Conservation (phyloP, 2,797 vertebrate species). For the Cetoscarus ocellatus region DNA sequence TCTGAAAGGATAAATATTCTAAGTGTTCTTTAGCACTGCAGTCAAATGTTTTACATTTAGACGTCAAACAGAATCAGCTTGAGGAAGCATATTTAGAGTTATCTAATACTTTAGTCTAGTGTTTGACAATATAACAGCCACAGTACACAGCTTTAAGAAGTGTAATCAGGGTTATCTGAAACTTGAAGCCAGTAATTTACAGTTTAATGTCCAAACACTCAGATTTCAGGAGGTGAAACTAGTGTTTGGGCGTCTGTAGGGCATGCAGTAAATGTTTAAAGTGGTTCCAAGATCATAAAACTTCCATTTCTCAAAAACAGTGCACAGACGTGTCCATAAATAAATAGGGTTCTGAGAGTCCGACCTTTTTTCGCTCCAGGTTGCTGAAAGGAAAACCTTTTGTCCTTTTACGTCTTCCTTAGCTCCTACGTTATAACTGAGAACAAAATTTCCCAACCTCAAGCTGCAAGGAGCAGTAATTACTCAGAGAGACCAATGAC, state of each 20-base stretch:
- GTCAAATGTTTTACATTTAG: too few species aligned
- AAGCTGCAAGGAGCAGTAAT: slow-evolving; percentile 50
- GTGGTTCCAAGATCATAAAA: slow-evolving; percentile 39
- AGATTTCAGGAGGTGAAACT: neutral
- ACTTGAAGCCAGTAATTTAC: too few species aligned
- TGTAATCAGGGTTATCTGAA: too few species aligned
- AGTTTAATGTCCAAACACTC: slow-evolving; percentile 6
- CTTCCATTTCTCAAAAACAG: slow-evolving; percentile 3
- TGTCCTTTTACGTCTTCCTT: slow-evolving; percentile 28
- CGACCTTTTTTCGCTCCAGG: slow-evolving; percentile 62
- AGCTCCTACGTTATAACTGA: slow-evolving; percentile 53
- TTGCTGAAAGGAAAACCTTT: slow-evolving; percentile 53
- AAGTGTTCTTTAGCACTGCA: too few species aligned
- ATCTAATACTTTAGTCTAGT: too few species aligned
- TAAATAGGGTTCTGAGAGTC: slow-evolving; percentile 46
- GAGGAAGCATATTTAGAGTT: too few species aligned
- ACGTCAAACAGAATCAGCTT: too few species aligned
- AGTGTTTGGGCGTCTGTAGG: slow-evolving; percentile 4
- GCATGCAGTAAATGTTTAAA: slow-evolving; percentile 40
- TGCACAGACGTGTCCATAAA: slow-evolving; percentile 17
- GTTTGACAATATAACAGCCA: too few species aligned
- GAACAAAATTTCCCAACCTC: slow-evolving; percentile 41
- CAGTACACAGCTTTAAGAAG: too few species aligned
- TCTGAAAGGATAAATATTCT: too few species aligned
- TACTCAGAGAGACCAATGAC: slow-evolving; percentile 33